Evolutionary conservation across 92 coral and sea anemone genomes (phyloP), one percentile per base, ranked within the genome.

Genomic region (Epizoanthus stellaris): DNA sequence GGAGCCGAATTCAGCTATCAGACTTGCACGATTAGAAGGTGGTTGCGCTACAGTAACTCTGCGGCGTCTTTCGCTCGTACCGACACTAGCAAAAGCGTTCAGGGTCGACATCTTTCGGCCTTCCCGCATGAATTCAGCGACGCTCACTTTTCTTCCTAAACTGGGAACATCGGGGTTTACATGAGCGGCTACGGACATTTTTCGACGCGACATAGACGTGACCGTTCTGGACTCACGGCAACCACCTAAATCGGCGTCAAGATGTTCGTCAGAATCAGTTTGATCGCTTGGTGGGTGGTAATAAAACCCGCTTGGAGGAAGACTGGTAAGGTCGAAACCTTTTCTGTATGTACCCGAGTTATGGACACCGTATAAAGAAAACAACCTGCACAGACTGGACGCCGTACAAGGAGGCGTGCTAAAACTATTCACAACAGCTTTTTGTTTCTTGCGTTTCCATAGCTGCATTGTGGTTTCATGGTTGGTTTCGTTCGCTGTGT

Each of bases 231-330:
- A 5, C n/a, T 79, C 83, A 3, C n/a, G n/a, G n/a, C 8, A 40
- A 58, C 60, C 19, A 11, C 61, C 19, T 0, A 45, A 36, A 63
- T 42, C 47, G 40, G 23, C 4, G 20, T 42, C 83, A 4, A 39
- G 30, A 11, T 60, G 12, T 42, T 77, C 82, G 40, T 63, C 83
- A 14, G 72, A 12, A 16, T 82, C 87, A 25, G 73, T 80, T 69
- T 85, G 90, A 7, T 81, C 90, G 13, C 77, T 73, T 30, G 42
- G 61, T 8, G 92, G 92, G 68, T 90, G 92, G n/a, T 95, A 93
- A 88, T 94, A 94, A 76, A 80, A 92, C 0, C 98, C 95, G 69
- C 98, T 87, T 0, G 98, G 98, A 5, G 98, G 98, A 23, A 94
- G 90, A 0, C 84, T 40, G 71, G 88, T 67, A 3, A 90, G 90